Base-by-base conservation (phyloP, 2,888 invertebrate species). In the Dryocosmus kuriphilus region DNA sequence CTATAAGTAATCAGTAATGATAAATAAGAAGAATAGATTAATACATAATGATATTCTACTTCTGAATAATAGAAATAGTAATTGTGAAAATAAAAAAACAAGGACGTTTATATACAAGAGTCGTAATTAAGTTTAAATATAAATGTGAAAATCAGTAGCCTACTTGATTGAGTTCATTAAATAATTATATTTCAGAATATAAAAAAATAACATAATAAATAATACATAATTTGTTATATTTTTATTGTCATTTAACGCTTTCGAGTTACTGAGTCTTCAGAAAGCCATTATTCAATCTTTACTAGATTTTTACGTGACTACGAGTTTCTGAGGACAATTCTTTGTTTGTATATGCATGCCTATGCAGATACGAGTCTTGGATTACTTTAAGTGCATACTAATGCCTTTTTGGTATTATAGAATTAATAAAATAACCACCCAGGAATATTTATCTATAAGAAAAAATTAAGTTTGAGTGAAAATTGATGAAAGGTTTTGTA, bases 341-440 rank as follows among this genome's bases (percentile, higher is more conserved):
- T 71, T 71, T 71, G 46, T 71, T 51, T 71, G 8, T n/a, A 19
- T 46, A 51, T 27, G 46, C 46, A 71, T 71, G n/a, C 71, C 46
- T 51, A 71, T 71, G 71, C 27, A 71, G 22, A 63, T 63, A 19
- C 19, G 27, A 67, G 16, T 11, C 46, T 67, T 67, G 46, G 67
- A 30, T n/a, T 71, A n/a, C 71, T 30, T 51, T 71, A 24, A 71
- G n/a, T 71, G 71, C 27, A 71, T 71, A 71, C 51, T 11, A 71
- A 71, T 71, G 51, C n/a, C 46, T 30, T 30, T 71, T 71, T 51
- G 19, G 27, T 16, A 71, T 71, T 1, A 30, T 5, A 71, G 46
- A 30, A 51, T 41, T 41, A 19, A 24, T 19, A 51, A 46, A 27
- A 24, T 24, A 46, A 7, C 9, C 19, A 19, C 11, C 19, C 22